These are phyloP conservation scores for Bucco capensis DNA, from an alignment of 2,113 vertebrate species.

Conservation along the genomic window DNA sequence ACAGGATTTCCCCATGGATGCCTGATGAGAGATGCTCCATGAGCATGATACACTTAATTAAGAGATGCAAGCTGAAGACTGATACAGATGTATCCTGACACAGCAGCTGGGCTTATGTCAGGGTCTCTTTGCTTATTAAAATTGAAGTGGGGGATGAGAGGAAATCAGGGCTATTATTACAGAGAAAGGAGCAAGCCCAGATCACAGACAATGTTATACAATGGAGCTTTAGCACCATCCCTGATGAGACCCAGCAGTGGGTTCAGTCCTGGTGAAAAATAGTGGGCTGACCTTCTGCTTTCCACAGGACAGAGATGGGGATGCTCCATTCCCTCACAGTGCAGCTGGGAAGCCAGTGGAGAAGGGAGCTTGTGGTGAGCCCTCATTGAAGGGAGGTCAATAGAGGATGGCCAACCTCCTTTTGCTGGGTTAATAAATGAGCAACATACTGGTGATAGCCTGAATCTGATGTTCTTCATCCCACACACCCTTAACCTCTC, in stretches of 20 bases:
- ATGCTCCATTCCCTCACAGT: accelerated
- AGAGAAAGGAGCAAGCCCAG: neutral
- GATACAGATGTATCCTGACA: constrained; percentile 54
- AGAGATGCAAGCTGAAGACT: constrained; percentile 5
- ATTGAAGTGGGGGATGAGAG: neutral
- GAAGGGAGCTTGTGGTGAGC: neutral
- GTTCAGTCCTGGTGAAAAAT: neutral
- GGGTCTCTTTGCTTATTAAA: neutral
- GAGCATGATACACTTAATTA: constrained; percentile 53
- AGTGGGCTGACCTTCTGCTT: neutral
- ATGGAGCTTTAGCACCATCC: neutral
- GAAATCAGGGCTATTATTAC: neutral
- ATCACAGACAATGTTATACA: neutral
- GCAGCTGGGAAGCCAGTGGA: neutral
- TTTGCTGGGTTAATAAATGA: neutral
- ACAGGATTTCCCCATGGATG: constrained; percentile 52
- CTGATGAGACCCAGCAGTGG: accelerated
- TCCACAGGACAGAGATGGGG: neutral
- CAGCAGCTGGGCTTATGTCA: constrained; percentile 45
- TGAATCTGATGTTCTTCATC: neutral
- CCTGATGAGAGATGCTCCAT: constrained; percentile 15
- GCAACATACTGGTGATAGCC: accelerated
- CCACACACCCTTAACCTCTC: accelerated
- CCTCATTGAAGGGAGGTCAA: accelerated
- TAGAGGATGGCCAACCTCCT: neutral